Conservation (phyloP, 2,888 invertebrate species). For the Microchrysa polita region DNA sequence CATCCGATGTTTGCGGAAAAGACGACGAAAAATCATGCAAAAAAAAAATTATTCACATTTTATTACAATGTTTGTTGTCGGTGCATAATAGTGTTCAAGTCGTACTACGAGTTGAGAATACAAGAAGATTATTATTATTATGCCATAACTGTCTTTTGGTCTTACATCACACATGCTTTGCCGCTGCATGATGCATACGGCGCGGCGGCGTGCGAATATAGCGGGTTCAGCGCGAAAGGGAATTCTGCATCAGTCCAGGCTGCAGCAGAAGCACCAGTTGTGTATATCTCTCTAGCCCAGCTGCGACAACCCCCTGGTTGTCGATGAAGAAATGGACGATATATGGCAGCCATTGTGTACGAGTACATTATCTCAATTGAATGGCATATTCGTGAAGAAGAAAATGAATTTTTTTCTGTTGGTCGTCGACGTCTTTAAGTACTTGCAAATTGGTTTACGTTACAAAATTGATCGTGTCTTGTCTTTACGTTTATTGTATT, state of each 20-base stretch:
- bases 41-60: conserved; percentile 29
- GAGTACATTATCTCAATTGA: too few species aligned
- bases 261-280: not conserved
- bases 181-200: not conserved
- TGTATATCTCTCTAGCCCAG: too few species aligned
- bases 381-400: conserved; percentile 14
- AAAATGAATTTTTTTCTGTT: conserved; percentile 23
- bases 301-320: too few species aligned
- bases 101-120: not conserved
- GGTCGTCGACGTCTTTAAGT: conserved; percentile 14
- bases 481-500: too few species aligned
- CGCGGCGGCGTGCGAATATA: not conserved
- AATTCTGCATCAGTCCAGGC: not conserved
- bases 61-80: conserved; percentile 22
- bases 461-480: conserved; percentile 35
- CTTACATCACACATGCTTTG: conserved; percentile 28
- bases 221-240: not conserved
- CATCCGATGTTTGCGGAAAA: not conserved
- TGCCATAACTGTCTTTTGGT: conserved; percentile 36
- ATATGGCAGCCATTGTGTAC: conserved; percentile 13
- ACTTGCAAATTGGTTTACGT: conserved; percentile 43
- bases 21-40: not conserved
- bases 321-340: conserved; percentile 30
- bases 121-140: conserved; percentile 32
- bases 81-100: too few species aligned